Evolutionary conservation across 2,797 vertebrate genomes (phyloP), one percentile per base, ranked within the genome.

Genomic region (Loris lydekkerianus): DNA sequence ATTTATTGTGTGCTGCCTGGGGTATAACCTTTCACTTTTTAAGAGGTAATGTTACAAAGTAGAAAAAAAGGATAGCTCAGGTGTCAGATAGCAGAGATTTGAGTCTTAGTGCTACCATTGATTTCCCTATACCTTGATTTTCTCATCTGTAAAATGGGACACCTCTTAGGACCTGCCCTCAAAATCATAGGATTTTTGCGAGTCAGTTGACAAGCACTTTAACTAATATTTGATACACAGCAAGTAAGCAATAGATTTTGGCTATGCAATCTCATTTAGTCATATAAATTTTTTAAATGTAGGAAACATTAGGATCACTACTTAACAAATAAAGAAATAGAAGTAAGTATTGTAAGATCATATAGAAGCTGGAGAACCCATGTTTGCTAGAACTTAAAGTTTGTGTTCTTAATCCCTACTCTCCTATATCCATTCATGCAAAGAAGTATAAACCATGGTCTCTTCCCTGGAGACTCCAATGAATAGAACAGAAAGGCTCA

Each of bases 291-390:
- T 53, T 53, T 84, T 65, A 67, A 23, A 89, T 8, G 34, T 82
- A 95, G 31, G 2, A n/a, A 56, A 3, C 65, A 40, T 67, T 84
- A 92, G 31, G 23, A 86, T 81, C 10, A 81, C 14, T 82, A 91
- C 40, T 89, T 86, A 94, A 85, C 43, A 84, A 63, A 76, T 80
- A 91, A 84, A 84, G 49, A 77, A 63, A 11, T 25, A 10, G 25
- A 95, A 63, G 10, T 83, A 80, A 34, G 10, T 56, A 70, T 34
- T 89, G 11, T 5, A 78, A 73, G 14, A 78, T 87, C 10, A 70
- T 18, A 25, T 31, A 58, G 9, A 4, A 95, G n/a, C 18, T 85
- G 11, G 0, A 40, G 40, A 94, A 49, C 11, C 7, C 34, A 31
- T 3, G 27, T 83, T 27, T 87, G 25, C 25, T 65, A 34, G 34